These are phyloP conservation scores for Hyposmocoma kahamanoa DNA, from an alignment of 1,140 invertebrate genomes.

Conservation along the genomic window DNA sequence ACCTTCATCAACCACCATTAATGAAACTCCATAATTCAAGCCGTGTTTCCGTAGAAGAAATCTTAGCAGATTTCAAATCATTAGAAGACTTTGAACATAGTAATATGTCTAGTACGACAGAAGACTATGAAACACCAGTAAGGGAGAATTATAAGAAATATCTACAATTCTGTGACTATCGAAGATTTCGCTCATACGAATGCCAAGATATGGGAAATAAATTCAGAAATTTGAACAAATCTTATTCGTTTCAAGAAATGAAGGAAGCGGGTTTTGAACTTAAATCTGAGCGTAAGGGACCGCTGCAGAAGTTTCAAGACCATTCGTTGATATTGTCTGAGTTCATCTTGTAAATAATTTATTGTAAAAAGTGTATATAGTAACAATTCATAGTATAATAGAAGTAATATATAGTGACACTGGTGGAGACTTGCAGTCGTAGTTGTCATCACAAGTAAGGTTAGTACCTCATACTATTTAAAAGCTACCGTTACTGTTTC, in stretches of 20 bases:
- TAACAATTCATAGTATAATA: no score
- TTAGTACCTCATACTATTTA: no score
- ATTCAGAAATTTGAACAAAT: slow-evolving; percentile 33
- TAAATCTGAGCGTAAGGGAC: slow-evolving; percentile 13
- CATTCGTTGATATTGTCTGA: slow-evolving; percentile 45
- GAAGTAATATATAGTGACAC: no score
- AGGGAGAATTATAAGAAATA: slow-evolving; percentile 15
- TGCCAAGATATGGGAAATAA: slow-evolving; percentile 16
- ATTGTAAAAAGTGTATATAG: no score
- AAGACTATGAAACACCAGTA: slow-evolving; percentile 1
- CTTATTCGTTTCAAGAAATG: slow-evolving; percentile 43
- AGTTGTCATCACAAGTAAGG: no score
- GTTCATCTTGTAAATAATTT: slow-evolving; percentile 53
- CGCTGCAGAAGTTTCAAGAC: slow-evolving; percentile 23
- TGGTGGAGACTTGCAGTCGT: no score
- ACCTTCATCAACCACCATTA: slow-evolving; percentile 21
- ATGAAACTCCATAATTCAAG: slow-evolving; percentile 15
- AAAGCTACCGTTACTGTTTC: no score
- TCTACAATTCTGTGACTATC: slow-evolving; percentile 42
- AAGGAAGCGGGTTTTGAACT: slow-evolving; percentile 37
- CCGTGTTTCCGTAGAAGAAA: slow-evolving; percentile 33
- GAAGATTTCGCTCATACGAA: slow-evolving; percentile 41
- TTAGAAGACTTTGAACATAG: slow-evolving; percentile 29
- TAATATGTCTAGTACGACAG: slow-evolving; percentile 13
- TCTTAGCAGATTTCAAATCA: slow-evolving; percentile 45